phyloP scores from a whole-genome alignment of 2,797 vertebrate species.

The Hyperoplus lanceolatus region DNA sequence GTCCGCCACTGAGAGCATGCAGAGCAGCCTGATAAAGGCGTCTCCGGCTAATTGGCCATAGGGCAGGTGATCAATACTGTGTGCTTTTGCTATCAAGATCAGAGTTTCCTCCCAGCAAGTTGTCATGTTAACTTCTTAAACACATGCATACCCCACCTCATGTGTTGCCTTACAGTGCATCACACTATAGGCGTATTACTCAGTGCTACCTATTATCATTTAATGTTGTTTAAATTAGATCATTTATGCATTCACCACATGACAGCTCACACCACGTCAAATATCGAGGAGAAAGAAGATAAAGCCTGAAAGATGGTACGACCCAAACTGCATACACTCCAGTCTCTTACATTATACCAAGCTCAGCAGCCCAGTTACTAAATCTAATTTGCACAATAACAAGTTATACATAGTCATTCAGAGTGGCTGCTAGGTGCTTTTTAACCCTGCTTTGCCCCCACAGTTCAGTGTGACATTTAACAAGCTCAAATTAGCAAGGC shows the following conservation, averaged over 20 bases:
- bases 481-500: too few relatives aligned
- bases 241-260: not conserved
- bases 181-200: not conserved
- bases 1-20: not conserved
- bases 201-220: not conserved
- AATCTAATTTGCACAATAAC: too few relatives aligned
- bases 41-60: constrained; percentile 31
- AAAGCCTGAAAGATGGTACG: not conserved
- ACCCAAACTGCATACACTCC: not conserved
- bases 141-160: not conserved
- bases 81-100: constrained; percentile 28
- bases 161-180: not conserved
- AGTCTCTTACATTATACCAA: too few relatives aligned
- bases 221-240: constrained; percentile 2
- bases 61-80: constrained; percentile 48
- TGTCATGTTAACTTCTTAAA: constrained; percentile 7
- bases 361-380: too few relatives aligned
- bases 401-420: too few relatives aligned
- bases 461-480: too few relatives aligned
- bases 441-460: too few relatives aligned
- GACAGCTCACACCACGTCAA: not conserved
- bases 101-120: constrained; percentile 15
- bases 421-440: too few relatives aligned
- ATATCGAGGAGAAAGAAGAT: not conserved
- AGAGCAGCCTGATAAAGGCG: constrained; percentile 15